Base-by-base conservation (phyloP, 2,888 invertebrate species). In the Caenorhabditis macrosperma region DNA sequence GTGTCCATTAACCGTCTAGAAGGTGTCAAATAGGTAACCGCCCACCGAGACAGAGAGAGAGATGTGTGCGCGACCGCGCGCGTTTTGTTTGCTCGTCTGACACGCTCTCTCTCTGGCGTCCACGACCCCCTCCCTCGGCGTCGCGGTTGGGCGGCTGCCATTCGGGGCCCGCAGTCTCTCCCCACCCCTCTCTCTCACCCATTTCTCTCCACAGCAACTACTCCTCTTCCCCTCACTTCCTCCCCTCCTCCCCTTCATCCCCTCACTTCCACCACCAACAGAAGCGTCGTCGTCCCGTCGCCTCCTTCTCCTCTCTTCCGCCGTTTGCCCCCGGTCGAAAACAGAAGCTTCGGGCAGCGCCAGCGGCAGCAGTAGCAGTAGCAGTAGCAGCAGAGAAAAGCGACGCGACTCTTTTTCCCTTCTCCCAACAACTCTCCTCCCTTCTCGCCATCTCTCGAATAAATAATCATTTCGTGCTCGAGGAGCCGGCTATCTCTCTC, bases 41-140 rank as follows among this genome's bases (percentile, higher is more conserved):
- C n/a, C n/a, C n/a, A 48, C 48, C 24, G 35, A 46, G 44, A 30
- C 17, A 48, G 38, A n/a, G 41, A 41, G 46, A 26, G 15, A 44
- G 26, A n/a, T 22, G 59, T 17, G 57, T 24, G 59, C 59, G 68
- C 44, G 50, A 48, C n/a, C 30, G 59, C 59, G 68, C 44, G 50
- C 59, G n/a, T 35, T 59, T 59, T 68, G 59, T 68, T 59, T 68
- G 59, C 35, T 48, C 48, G 57, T 68, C 67, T 48, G 35, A 46
- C n/a, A n/a, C 57, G 35, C 67, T 57, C 67, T 68, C 57, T 30
- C 22, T 24, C 12, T 24, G 48, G 48, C 52, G 38, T 64, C 52
- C 63, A 35, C 50, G 30, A 20, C 50, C 30, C 41, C 50, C n/a
- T 24, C 9, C n/a, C 30, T 66, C 48, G n/a, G 22, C 44, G 24